Evolutionary conservation across 2,113 vertebrate genomes (phyloP).

Genomic region (Anhinga rufa): DNA sequence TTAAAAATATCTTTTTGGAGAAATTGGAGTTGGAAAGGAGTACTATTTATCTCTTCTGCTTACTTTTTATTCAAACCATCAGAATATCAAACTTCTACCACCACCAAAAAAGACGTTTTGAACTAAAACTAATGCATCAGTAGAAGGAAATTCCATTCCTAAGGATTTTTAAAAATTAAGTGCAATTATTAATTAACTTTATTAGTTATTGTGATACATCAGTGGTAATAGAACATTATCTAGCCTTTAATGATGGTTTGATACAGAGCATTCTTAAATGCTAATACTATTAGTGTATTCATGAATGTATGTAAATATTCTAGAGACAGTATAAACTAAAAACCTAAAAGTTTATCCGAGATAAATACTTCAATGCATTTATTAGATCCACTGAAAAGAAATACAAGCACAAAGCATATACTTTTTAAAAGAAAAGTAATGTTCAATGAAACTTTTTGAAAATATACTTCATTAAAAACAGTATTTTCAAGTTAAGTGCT

Average conservation of each 20-base stretch:
- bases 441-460: not conserved
- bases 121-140: not conserved
- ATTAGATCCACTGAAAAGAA: not conserved
- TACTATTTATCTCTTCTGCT: not conserved
- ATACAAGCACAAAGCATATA: not conserved
- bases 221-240: not conserved
- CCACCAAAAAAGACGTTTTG: not conserved
- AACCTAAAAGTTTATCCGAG: not conserved
- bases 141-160: not conserved
- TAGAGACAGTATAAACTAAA: not conserved
- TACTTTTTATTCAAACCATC: not conserved
- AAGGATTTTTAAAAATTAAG: not conserved
- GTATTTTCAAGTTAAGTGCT: not conserved
- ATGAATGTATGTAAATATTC: not conserved
- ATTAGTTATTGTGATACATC: not conserved
- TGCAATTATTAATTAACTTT: not conserved
- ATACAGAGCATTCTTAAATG: not conserved
- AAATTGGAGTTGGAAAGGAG: not conserved
- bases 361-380: not conserved
- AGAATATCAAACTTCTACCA: not conserved
- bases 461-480: not conserved
- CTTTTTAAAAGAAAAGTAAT: not conserved
- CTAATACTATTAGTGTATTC: not conserved
- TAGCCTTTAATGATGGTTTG: not conserved
- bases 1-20: not conserved